A percentile compares a stretch with the other conserved stretches of the same genome.
Evolutionary conservation across 30 jellyfish, hydroid and myxozoan species (phyloP).

Genomic region (Hydra vulgaris): DNA sequence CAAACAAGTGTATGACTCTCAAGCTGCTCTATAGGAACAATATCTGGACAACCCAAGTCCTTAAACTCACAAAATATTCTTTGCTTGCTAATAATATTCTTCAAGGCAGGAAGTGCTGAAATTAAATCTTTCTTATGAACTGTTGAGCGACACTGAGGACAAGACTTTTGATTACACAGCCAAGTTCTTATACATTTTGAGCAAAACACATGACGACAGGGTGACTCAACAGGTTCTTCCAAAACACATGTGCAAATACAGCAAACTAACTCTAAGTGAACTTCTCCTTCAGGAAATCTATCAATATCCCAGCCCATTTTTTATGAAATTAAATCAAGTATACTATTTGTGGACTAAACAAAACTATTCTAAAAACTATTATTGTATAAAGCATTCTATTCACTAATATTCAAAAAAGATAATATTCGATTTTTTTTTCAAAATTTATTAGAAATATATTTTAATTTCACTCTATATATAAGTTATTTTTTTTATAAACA

Average conservation of each 20-base stretch:
- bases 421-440: no score
- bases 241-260: constrained; percentile 55
- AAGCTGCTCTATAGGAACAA: constrained; percentile 28
- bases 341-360: no score
- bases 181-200: constrained; percentile 40
- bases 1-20: constrained; percentile 28
- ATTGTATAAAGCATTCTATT: no score
- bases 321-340: no score
- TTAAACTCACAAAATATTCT: constrained; percentile 37
- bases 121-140: constrained; percentile 29
- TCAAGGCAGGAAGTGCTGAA: constrained; percentile 44
- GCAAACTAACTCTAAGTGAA: constrained; percentile 37
- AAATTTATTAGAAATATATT: no score
- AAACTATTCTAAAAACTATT: no score
- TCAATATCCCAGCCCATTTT: constrained; percentile 81
- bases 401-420: no score
- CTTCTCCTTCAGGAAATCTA: constrained; percentile 52
- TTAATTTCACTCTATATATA: no score
- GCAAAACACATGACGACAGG: constrained; percentile 65
- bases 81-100: constrained; percentile 48
- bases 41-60: constrained; percentile 41
- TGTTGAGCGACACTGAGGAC: constrained; percentile 62
- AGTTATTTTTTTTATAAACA: no score
- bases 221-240: constrained; percentile 61
- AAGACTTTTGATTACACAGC: constrained; percentile 25